Conservation (phyloP, 2,888 invertebrate genomes). For the Ecdyonurus torrentis region DNA sequence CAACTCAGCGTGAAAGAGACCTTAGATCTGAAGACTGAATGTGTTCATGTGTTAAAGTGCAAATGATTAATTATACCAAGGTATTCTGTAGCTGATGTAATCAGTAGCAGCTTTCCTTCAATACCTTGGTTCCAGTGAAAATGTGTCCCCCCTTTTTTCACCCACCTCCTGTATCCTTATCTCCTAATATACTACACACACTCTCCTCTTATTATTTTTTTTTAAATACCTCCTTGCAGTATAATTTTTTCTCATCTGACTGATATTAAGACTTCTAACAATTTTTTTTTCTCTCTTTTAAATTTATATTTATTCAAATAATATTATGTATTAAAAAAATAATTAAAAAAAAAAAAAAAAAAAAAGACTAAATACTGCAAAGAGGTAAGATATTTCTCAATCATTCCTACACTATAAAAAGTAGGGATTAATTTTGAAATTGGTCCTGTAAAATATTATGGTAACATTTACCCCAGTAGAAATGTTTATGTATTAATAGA, state of each 20-base stretch:
- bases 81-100: not conserved
- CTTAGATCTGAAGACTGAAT: not conserved
- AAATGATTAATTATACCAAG: not conserved
- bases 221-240: not conserved
- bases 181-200: not conserved
- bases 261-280: not conserved
- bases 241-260: not conserved
- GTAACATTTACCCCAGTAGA: not conserved
- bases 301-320: too few species aligned
- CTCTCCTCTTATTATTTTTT: not conserved
- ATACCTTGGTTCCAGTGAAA: not conserved
- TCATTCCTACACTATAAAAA: not conserved
- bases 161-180: not conserved
- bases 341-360: not conserved
- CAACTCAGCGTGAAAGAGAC: not conserved
- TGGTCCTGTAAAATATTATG: not conserved
- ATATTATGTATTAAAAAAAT: not conserved
- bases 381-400: not conserved
- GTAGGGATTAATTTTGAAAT: not conserved
- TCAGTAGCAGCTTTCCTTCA: not conserved
- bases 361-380: not conserved
- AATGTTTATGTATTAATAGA: too few species aligned
- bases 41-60: not conserved
- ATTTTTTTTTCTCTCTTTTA: not conserved
- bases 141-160: not conserved